Evolutionary conservation across 2,888 invertebrate species (phyloP), one percentile per base, ranked within the genome.

Genomic region (Tinea trinotella): DNA sequence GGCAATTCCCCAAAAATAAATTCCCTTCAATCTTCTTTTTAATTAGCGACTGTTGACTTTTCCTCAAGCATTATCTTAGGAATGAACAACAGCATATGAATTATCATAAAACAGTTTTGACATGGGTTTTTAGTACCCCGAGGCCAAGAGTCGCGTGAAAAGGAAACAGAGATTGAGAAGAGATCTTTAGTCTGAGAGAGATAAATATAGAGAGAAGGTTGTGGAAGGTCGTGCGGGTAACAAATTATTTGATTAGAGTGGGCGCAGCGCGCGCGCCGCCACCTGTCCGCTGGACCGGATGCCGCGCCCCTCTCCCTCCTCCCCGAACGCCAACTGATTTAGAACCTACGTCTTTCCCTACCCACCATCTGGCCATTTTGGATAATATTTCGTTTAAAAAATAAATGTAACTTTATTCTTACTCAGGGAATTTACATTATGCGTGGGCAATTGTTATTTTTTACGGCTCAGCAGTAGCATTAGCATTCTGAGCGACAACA

Each of bases 231-330:
- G 74, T 56, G 61, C 64, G 65, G 62, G 65, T 65, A 70, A 76
- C 76, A 79, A 74, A 81, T 82, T 76, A 76, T 77, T 80, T 75
- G 71, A 78, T 76, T 76, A 76, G 73, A 73, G 78, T 76, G 79
- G 80, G 77, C 76, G 75, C 69, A 60, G 63, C 68, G 70, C 56
- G 56, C 68, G 70, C 70, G 64, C 62, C 61, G 71, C 76, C 83
- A 81, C 83, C 81, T 83, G 83, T 80, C 71, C 74, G 63, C 62
- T 62, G 66, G 77, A 80, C 84, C 83, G 84, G 83, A 84, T 81
- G 64, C 76, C 69, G 58, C 70, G 59, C 63, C 68, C 70, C 74
- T 63, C 74, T 62, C 59, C 57, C 54, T 62, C 59, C 62, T 19
- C 34, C 17, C 10, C 19, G 20, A 46, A 24, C 22, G 13, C 52